phyloP scores from a whole-genome alignment of 2,888 invertebrate species.

The Cephus rjabovi region DNA sequence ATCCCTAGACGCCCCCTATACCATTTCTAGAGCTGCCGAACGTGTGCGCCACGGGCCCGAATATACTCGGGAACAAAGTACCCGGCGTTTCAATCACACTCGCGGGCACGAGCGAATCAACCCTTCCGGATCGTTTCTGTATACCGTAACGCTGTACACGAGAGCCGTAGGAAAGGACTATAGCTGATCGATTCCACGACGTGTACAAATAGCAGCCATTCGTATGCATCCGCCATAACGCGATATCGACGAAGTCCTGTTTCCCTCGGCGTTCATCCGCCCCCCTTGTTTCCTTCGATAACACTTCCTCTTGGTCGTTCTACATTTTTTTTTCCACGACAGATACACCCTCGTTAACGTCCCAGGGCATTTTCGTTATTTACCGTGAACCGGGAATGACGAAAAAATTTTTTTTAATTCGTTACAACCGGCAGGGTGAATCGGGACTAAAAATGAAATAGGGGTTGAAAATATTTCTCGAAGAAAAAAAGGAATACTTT shows the following conservation, averaged over 20 bases:
- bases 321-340: not conserved
- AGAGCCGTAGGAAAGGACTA: not conserved
- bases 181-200: slow-evolving; percentile 18
- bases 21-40: not conserved
- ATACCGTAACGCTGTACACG: not conserved
- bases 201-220: slow-evolving; percentile 18
- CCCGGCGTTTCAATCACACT: not conserved
- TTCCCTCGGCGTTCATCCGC: not conserved
- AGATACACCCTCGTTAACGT: not conserved
- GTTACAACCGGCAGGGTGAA: not conserved
- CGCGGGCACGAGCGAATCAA: not conserved
- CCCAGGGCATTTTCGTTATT: not conserved
- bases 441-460: not conserved
- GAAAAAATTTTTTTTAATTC: not conserved
- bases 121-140: not conserved
- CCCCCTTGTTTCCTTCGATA: not conserved
- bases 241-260: not conserved
- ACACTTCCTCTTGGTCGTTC: not conserved
- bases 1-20: not conserved
- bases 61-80: not conserved
- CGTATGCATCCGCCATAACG: slow-evolving; percentile 17
- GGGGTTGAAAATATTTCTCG: not conserved
- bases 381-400: too few species aligned
- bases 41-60: not conserved
- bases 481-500: not conserved